Base-by-base conservation (phyloP, 2,888 invertebrate species). In the Himalopsyche kuldschensis region DNA sequence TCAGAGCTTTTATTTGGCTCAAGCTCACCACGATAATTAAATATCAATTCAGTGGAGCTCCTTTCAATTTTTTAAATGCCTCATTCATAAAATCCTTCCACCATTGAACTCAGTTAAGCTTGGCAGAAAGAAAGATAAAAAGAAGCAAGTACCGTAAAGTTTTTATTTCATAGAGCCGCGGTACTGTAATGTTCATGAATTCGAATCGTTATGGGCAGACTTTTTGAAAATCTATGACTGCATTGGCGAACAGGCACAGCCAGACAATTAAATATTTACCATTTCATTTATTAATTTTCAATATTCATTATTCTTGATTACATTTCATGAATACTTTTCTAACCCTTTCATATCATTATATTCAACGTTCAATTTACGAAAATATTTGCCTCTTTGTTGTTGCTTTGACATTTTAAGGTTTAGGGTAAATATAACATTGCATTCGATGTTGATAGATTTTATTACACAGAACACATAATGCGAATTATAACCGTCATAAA, bases 141-240 rank as follows among this genome's bases (percentile, higher is more conserved):
- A 30, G 32, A 27, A 77, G 55, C 31, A 31, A 35, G 32, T 35
- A 82, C 24, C 55, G 77, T 55, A 31, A 78, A 82, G 79, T 82
- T 82, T 82, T 82, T 79, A 82, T 82, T 79, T 79, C 78, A 75
- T 82, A 79, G 63, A 79, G 31, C 41, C 69, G 35, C 55, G 55
- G 75, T 79, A 82, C 82, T 78, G n/a, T 79, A 79, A 82, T 82
- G 79, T 82, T 75, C 82, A 76, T 76, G 83, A 80, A 83, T 83
- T 83, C 76, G 47, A 83, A 83, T 83, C 83, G 83, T 83, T 83
- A 83, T 76, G 80, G 75, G 80, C 83, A 83, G 83, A 83, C 83
- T 47, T 83, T 83, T 55, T 24, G 20, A 55, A 75, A 80, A 79
- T 80, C 83, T 48, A 80, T 83, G 76, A 79, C 79, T 76, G 80